Evolutionary conservation across 92 coral and sea anemone species (phyloP).

Genomic region (Metridium senile): DNA sequence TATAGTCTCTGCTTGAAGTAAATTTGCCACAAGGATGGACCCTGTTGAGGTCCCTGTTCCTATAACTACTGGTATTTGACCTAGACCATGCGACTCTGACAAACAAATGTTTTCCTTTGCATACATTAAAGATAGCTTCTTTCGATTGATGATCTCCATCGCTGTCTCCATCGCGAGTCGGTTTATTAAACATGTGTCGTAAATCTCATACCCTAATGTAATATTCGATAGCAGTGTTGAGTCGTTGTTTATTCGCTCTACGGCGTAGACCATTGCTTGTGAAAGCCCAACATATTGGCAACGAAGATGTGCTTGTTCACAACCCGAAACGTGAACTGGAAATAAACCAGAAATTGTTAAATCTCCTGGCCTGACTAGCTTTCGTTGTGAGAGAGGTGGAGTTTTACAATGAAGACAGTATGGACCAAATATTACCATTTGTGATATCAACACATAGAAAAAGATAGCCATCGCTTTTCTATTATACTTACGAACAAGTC

Average conservation of each 20-base stretch:
- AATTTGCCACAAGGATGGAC: constrained; percentile 74
- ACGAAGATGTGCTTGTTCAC: constrained; percentile 38
- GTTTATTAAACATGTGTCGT: constrained; percentile 65
- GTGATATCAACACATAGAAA: background rate
- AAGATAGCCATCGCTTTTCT: too few relatives aligned
- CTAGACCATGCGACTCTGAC: constrained; percentile 13
- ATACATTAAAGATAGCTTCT: constrained; percentile 52
- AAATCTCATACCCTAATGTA: constrained; percentile 76
- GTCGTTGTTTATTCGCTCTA: constrained; percentile 73
- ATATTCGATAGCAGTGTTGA: constrained; percentile 63
- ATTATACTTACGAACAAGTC: too few relatives aligned
- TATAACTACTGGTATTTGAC: constrained; percentile 62
- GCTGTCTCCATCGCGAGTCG: constrained; percentile 74
- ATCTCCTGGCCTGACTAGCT: constrained; percentile 56
- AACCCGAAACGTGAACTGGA: constrained; percentile 73
- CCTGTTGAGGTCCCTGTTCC: constrained; percentile 73
- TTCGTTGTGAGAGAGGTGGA: constrained; percentile 28
- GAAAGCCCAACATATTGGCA: constrained; percentile 67
- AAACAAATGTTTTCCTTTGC: constrained; percentile 33
- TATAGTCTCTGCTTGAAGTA: constrained; percentile 69
- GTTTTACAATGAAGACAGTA: background rate
- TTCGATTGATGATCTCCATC: constrained; percentile 63
- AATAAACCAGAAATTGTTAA: constrained; percentile 87
- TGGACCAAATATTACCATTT: background rate
- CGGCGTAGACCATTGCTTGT: constrained; percentile 90